Conservation (phyloP, 2,797 vertebrate genomes). For the Masticophis lateralis region DNA sequence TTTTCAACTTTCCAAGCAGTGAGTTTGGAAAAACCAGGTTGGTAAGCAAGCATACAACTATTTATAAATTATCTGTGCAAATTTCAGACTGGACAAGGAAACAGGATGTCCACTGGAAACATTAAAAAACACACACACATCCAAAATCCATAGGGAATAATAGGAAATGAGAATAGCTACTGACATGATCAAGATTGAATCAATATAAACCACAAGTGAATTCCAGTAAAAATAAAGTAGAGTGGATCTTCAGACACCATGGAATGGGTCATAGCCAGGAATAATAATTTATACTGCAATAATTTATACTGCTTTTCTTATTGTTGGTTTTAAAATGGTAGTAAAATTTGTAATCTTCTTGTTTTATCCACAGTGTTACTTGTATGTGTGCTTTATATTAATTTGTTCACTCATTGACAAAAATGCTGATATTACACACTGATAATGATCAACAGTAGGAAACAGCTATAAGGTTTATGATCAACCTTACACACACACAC, state of each 20-base stretch:
- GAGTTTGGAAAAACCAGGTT: conserved; percentile 75
- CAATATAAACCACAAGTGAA: background rate
- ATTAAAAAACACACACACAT: conserved; percentile 7
- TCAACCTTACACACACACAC: background rate
- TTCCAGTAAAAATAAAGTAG: background rate
- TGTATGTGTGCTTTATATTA: background rate
- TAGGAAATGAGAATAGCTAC: background rate
- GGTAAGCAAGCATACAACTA: conserved; percentile 62
- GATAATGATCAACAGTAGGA: background rate
- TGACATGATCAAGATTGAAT: background rate
- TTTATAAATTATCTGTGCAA: conserved; percentile 38
- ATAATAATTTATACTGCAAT: background rate
- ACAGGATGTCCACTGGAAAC: conserved; percentile 36
- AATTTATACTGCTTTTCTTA: background rate
- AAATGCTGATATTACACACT: background rate
- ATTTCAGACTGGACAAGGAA: conserved; percentile 50
- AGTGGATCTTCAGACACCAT: background rate
- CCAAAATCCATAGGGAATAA: background rate
- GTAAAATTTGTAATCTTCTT: background rate
- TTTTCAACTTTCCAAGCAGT: conserved; percentile 63
- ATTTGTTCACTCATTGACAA: background rate
- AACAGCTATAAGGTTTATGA: background rate
- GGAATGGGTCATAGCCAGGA: background rate
- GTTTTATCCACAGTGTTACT: background rate
- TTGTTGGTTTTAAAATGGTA: background rate